Conservation (phyloP, 2,888 invertebrate genomes). For the Catonia carolina region DNA sequence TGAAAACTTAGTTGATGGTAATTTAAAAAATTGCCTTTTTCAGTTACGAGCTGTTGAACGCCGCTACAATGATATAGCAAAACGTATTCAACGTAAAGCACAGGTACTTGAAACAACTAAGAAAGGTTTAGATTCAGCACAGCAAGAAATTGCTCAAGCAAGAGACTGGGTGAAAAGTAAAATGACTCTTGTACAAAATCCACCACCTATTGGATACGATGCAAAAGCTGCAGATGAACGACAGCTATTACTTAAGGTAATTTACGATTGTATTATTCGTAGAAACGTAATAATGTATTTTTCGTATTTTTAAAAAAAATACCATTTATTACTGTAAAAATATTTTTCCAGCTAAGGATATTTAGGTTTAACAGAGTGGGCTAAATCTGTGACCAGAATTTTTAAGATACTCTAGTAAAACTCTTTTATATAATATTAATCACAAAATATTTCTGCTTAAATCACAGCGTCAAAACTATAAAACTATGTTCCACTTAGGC, state of each 20-base stretch:
- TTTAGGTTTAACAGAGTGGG: too few species aligned
- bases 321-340: neutral
- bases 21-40: too few species aligned
- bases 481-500: too few species aligned
- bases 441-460: too few species aligned
- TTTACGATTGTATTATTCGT: too few species aligned
- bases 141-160: constrained; percentile 69
- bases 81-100: constrained; percentile 74
- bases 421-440: too few species aligned
- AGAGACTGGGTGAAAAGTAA: constrained; percentile 74
- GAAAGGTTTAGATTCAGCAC: constrained; percentile 74
- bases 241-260: constrained; percentile 58
- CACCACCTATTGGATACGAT: constrained; percentile 66
- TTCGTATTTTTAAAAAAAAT: too few species aligned
- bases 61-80: constrained; percentile 74
- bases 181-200: constrained; percentile 57
- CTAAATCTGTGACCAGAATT: too few species aligned
- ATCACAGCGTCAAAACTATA: too few species aligned
- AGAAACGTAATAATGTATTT: too few species aligned
- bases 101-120: constrained; percentile 78
- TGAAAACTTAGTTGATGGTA: too few species aligned
- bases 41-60: constrained; percentile 76
- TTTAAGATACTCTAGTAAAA: too few species aligned
- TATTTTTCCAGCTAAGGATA: neutral
- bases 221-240: constrained; percentile 68